Conservation (phyloP, 1,140 invertebrate genomes). For the Trachymyrmex septentrionalis region DNA sequence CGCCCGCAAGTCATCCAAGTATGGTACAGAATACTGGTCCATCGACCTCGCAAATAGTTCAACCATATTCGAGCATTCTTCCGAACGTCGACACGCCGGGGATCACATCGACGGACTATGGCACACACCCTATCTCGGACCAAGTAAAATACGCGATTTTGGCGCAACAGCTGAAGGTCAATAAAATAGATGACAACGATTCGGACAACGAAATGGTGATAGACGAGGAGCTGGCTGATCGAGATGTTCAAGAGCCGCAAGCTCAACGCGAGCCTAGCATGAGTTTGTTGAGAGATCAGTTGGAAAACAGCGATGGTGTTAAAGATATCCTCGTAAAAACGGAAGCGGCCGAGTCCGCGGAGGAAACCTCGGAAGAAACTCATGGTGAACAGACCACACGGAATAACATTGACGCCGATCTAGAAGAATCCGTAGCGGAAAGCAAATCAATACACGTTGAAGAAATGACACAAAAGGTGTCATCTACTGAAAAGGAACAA, state of each 20-base stretch:
- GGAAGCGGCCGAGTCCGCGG: constrained; percentile 47
- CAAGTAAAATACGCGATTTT: constrained; percentile 93
- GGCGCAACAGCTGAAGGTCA: constrained; percentile 91
- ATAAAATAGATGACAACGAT: constrained; percentile 86
- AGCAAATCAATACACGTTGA: constrained; percentile 62
- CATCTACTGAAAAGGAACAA: constrained; percentile 40
- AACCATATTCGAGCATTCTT: constrained; percentile 73
- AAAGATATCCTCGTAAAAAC: constrained; percentile 30
- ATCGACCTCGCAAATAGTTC: constrained; percentile 55
- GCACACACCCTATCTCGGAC: constrained; percentile 88
- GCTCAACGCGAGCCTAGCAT: constrained; percentile 79
- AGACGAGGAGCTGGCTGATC: constrained; percentile 87
- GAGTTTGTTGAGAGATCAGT: constrained; percentile 81
- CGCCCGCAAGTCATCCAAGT: constrained; percentile 81
- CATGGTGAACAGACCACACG: constrained; percentile 53
- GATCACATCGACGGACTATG: constrained; percentile 61
- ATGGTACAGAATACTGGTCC: constrained; percentile 73
- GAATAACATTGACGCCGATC: background rate
- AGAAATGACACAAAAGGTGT: constrained; percentile 55
- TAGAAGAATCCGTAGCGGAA: background rate
- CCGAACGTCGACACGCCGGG: constrained; percentile 66
- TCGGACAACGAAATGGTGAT: constrained; percentile 91
- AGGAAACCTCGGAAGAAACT: constrained; percentile 59
- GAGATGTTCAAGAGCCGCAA: constrained; percentile 67
- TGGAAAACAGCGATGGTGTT: constrained; percentile 73